Evolutionary conservation across 1,140 invertebrate species (phyloP), one percentile per base, ranked within the genome.

Genomic region (Heliconius congener): DNA sequence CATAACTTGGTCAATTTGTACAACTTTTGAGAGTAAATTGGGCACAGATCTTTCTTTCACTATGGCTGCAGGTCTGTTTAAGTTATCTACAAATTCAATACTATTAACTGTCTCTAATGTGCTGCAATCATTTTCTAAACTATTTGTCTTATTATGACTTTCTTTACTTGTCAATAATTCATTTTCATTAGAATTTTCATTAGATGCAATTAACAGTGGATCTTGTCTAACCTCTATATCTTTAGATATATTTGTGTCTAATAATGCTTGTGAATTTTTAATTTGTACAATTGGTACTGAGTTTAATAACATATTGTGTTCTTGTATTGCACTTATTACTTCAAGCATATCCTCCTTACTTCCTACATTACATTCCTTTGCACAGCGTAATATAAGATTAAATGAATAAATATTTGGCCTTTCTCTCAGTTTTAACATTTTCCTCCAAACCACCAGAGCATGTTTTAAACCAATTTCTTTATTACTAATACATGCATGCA

Each of bases 401-500:
- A 97, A 99, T 9, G 96, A 96, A 82, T 95, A 97, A 79, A 97
- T 90, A 87, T 96, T 96, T 3, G 98, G 97, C 74, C 91, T 95
- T 8, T 98, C 94, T 71, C 94, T 95, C 82, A 95, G 93, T 76
- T 95, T 86, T 46, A 96, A 87, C 96, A 99, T 97, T 94, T 97
- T 96, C 72, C 97, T 96, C 98, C 98, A 99, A n/a, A 98, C 96
- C 76, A 97, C 87, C 42, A 99, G 88, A 71, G 97, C 96, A 95
- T 98, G 96, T 83, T 96, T 95, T 84, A 99, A 97, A 6, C 99
- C 98, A 83, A 95, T 95, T 76, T 97, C 91, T 92, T 96, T 96
- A 90, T 99, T 96, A 39, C 96, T 94, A 39, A 98, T 96, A 87
- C 98, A 98, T 39, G 97, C 97, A 90, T 98, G 97, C 1, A 99